phyloP scores from a whole-genome alignment of 2,797 vertebrate genomes.

The Nothura maculosa region DNA sequence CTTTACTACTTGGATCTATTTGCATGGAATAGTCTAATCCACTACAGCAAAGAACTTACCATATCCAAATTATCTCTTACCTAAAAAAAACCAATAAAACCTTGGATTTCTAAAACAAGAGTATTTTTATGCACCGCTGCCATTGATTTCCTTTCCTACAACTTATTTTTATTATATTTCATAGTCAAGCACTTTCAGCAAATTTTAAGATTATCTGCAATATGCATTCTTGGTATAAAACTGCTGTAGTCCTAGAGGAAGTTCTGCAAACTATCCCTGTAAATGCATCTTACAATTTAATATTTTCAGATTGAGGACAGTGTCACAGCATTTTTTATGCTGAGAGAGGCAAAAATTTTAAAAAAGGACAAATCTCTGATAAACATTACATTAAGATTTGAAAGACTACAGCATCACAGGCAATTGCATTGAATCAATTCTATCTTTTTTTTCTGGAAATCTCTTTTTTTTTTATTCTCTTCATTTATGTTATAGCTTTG shows the following conservation, averaged over 20 bases:
- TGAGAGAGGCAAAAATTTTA: constrained; percentile 25
- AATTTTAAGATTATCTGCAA: constrained; percentile 69
- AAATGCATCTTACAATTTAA: constrained; percentile 33
- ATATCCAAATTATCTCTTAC: constrained; percentile 36
- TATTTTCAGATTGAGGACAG: constrained; percentile 15
- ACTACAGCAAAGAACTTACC: neutral
- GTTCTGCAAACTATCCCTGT: constrained; percentile 38
- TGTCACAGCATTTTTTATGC: neutral
- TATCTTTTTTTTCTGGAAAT: neutral
- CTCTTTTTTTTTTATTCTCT: neutral
- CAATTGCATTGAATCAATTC: neutral
- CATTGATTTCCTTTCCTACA: constrained; percentile 67
- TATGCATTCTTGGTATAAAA: constrained; percentile 58
- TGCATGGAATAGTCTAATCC: neutral
- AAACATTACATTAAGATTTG: neutral
- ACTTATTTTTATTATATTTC: constrained; percentile 71
- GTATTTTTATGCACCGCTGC: constrained; percentile 42
- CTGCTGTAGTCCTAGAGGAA: neutral
- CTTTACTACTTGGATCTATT: constrained; percentile 18
- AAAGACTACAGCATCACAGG: neutral
- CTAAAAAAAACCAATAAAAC: constrained; percentile 65
- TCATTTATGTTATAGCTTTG: neutral
- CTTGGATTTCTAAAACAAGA: constrained; percentile 29
- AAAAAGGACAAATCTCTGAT: neutral
- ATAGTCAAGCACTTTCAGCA: constrained; percentile 46